Evolutionary conservation across 2,113 vertebrate genomes (phyloP).

Genomic region (Spheniscus mendiculus): DNA sequence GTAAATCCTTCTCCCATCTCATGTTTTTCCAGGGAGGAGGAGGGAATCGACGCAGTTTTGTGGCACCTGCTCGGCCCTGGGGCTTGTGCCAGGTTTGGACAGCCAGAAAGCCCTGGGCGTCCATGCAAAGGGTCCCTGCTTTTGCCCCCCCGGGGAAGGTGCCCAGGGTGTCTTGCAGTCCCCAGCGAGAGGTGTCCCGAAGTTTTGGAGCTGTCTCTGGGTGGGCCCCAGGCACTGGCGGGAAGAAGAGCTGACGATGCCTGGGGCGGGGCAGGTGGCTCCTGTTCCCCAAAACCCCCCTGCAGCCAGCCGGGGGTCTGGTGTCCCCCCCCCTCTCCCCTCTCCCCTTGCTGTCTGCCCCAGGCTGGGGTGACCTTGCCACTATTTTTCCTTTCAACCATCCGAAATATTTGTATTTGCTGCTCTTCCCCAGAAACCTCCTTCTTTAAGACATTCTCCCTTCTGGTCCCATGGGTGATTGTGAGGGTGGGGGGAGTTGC

Average conservation of each 20-base stretch:
- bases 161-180: not conserved
- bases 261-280: accelerated
- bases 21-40: not conserved
- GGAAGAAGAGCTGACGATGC: not conserved
- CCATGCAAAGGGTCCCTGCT: accelerated
- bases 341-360: not conserved
- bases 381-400: not conserved
- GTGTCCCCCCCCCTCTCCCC: not conserved
- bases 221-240: not conserved
- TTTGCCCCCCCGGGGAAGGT: accelerated
- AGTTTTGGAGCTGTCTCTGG: not conserved
- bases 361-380: not conserved
- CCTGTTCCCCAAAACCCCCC: not conserved
- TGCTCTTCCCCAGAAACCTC: not conserved
- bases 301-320: not conserved
- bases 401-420: no score
- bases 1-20: conserved; percentile 12
- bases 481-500: no score
- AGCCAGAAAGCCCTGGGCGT: not conserved
- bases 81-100: not conserved
- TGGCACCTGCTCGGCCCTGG: not conserved
- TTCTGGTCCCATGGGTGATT: accelerated
- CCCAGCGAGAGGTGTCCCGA: not conserved
- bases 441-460: not conserved
- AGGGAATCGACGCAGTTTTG: not conserved